These are phyloP conservation scores for Timandra comae DNA, from an alignment of 2,888 invertebrate genomes.

Conservation along the genomic window DNA sequence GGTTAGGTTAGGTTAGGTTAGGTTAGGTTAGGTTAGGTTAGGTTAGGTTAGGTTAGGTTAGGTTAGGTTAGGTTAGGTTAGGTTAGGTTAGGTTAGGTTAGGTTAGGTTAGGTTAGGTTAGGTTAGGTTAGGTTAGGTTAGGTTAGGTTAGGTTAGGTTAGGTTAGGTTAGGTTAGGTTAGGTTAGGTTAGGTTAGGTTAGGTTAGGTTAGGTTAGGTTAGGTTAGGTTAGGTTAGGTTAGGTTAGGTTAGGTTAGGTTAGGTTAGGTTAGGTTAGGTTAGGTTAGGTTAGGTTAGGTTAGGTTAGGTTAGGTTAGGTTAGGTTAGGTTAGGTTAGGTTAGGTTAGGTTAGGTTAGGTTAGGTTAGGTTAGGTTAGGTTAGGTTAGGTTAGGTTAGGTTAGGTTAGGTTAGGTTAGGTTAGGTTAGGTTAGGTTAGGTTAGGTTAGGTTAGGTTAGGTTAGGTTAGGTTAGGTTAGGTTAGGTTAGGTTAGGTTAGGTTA, in stretches of 20 bases:
- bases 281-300: conserved; percentile 10
- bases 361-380: conserved; percentile 10
- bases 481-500: too few relatives aligned
- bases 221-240: conserved; percentile 10
- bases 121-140: too few relatives aligned
- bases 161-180: too few relatives aligned
- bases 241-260: conserved; percentile 10
- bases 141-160: too few relatives aligned
- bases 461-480: too few relatives aligned
- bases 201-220: conserved; percentile 10
- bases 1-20: conserved; percentile 10
- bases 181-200: too few relatives aligned
- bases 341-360: conserved; percentile 10
- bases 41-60: too few relatives aligned
- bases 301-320: conserved; percentile 10
- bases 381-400: conserved; percentile 10
- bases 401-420: conserved; percentile 8
- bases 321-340: conserved; percentile 10
- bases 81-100: too few relatives aligned
- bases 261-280: conserved; percentile 10
- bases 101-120: too few relatives aligned
- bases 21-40: too few relatives aligned
- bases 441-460: too few relatives aligned
- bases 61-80: too few relatives aligned
- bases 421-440: conserved; percentile 8